A percentile compares a stretch with the other conserved stretches of the same genome.
phyloP scores from a whole-genome alignment of 2,797 vertebrate species.

The Gallinago solitaria region DNA sequence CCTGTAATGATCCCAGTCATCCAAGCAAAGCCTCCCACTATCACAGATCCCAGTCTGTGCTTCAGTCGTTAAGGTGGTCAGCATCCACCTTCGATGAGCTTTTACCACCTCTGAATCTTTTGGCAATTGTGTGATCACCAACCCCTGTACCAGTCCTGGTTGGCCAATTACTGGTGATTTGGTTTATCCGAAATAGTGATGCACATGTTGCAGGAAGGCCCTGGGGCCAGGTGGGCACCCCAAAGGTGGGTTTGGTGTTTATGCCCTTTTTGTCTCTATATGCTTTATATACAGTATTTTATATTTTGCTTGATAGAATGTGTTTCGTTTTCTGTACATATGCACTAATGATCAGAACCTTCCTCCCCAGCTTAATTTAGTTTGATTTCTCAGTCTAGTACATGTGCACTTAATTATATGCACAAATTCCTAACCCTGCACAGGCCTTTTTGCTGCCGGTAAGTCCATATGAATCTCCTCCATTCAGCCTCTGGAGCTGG shows the following conservation, averaged over 20 bases:
- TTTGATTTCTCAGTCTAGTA: neutral
- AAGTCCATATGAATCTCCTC: neutral
- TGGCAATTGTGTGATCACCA: neutral
- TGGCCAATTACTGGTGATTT: neutral
- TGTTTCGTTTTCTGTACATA: neutral
- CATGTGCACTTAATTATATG: fast-evolving
- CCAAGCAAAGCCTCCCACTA: neutral
- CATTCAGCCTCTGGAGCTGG: neutral
- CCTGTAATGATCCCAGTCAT: neutral
- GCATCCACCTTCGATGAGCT: neutral
- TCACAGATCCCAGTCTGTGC: neutral
- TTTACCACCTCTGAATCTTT: neutral
- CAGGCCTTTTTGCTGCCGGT: neutral
- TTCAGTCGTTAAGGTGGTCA: neutral
- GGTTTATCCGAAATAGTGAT: neutral
- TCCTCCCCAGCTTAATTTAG: neutral
- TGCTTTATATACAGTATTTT: neutral
- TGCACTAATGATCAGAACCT: neutral
- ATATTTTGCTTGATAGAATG: neutral
- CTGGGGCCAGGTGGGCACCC: neutral
- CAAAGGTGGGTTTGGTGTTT: fast-evolving
- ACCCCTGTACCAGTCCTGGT: fast-evolving
- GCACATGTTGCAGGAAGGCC: neutral
- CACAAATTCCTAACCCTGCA: neutral
- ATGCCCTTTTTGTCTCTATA: neutral